Conservation (phyloP, 2,797 vertebrate species). For the Avahi laniger region DNA sequence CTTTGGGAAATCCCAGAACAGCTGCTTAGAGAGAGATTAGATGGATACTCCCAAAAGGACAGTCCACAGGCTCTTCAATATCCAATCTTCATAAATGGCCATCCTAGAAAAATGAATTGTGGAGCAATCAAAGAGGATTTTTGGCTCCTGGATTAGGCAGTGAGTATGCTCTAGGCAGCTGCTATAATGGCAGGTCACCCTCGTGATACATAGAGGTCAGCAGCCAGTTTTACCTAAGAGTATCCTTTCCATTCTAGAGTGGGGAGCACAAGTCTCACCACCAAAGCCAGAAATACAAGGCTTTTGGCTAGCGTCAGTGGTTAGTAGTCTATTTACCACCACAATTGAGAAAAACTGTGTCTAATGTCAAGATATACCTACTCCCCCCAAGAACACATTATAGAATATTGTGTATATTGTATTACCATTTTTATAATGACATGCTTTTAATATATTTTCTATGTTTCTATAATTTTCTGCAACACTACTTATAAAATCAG, state of each 20-base stretch:
- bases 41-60: not conserved
- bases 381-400: not conserved
- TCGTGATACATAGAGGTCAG: not conserved
- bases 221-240: not conserved
- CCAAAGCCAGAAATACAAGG: not conserved
- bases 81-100: not conserved
- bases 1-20: not conserved
- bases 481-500: not conserved
- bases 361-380: not conserved
- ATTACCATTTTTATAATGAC: not conserved
- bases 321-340: not conserved
- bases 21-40: constrained; percentile 19
- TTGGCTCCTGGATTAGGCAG: not conserved
- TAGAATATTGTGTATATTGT: not conserved
- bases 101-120: not conserved
- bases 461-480: not conserved
- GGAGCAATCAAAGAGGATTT: not conserved
- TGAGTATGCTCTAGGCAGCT: not conserved
- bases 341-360: not conserved
- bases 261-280: not conserved
- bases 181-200: not conserved
- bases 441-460: not conserved
- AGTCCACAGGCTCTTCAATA: not conserved
- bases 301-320: not conserved
- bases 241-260: not conserved